phyloP scores from a whole-genome alignment of 64 coral and sea anemone species.

The Montipora capricornis region DNA sequence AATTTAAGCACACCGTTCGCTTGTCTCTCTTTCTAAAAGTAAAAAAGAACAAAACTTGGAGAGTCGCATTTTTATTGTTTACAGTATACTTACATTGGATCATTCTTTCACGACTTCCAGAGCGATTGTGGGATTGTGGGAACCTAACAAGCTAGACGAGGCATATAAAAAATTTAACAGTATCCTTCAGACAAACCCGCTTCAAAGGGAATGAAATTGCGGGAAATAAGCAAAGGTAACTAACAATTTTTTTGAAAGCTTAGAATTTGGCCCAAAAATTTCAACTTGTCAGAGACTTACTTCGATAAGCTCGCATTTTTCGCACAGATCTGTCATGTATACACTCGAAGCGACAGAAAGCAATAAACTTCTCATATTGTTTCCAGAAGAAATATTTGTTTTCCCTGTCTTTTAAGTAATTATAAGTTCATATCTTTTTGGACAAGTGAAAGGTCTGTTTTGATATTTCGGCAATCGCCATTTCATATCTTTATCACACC shows the following conservation, averaged over 20 bases:
- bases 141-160: constrained; percentile 37
- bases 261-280: not conserved
- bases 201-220: not conserved
- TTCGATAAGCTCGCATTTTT: not conserved
- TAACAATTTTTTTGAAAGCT: too few species aligned
- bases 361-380: not conserved
- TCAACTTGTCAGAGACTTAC: not conserved
- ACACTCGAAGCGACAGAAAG: not conserved
- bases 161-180: constrained; percentile 50
- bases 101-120: constrained; percentile 23
- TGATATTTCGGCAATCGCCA: not conserved
- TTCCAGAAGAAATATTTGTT: constrained; percentile 21
- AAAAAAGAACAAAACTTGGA: constrained; percentile 1
- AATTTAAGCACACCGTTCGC: not conserved
- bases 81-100: not conserved
- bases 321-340: not conserved
- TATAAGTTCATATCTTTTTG: constrained; percentile 2
- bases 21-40: not conserved
- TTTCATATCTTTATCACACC: not conserved
- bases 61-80: not conserved
- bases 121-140: constrained; percentile 33
- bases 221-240: not conserved
- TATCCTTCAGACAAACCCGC: not conserved
- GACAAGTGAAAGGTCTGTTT: not conserved
- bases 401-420: not conserved